Evolutionary conservation across 2,113 vertebrate genomes (phyloP).

Genomic region (Perca flavescens): DNA sequence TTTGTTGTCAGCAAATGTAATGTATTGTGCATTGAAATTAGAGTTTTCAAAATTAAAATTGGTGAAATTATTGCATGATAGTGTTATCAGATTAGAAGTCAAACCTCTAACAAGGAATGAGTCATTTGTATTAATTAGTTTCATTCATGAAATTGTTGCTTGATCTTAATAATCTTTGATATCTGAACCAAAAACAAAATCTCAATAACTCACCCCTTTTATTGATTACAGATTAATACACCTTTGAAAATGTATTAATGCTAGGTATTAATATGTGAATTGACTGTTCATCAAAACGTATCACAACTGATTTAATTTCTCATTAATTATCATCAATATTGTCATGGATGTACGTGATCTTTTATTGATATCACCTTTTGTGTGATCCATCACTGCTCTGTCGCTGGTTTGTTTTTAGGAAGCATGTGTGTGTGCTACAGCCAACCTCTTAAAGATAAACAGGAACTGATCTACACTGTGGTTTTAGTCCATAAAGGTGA

Average conservation of each 20-base stretch:
- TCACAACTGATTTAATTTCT: neutral
- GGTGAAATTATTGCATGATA: neutral
- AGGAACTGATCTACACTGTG: constrained; percentile 87
- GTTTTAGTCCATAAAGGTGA: constrained; percentile 92
- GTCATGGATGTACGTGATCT: neutral
- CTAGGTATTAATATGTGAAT: neutral
- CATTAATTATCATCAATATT: neutral
- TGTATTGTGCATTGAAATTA: neutral
- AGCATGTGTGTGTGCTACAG: constrained; percentile 92
- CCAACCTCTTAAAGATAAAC: constrained; percentile 71
- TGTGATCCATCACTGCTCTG: neutral
- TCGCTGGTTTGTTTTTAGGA: constrained; percentile 80
- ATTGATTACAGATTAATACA: neutral
- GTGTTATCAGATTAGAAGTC: neutral
- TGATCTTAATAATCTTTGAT: neutral
- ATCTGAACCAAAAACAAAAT: neutral
- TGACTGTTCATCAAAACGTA: neutral
- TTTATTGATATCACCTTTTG: neutral
- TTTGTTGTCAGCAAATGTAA: neutral
- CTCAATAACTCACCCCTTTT: neutral
- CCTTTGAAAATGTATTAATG: neutral
- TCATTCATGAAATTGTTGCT: neutral
- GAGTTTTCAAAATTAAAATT: neutral
- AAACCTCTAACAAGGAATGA: neutral
- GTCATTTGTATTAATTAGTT: neutral